Base-by-base conservation (phyloP, 1,140 invertebrate genomes). In the Pseudachorutes palmiensis region DNA sequence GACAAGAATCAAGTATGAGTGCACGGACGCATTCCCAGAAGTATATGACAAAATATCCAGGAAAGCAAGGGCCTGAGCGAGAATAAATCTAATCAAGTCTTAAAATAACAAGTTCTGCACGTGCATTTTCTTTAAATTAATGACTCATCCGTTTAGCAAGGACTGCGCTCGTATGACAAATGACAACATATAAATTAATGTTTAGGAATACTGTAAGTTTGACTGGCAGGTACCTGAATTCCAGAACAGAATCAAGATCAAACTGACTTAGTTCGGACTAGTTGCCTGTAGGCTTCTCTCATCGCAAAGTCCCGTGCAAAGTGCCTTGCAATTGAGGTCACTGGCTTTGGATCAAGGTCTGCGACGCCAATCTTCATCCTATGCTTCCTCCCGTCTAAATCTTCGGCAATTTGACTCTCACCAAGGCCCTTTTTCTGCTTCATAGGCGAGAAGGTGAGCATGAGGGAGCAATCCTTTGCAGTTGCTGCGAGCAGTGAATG, bases 21-120 rank as follows among this genome's bases (percentile, higher is more conserved):
- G 87, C 77, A 78, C 83, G 69, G 81, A 83, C 24, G 89, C 89
- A 0, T 92, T 92, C 76, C 89, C 90, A 0, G 87, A 89, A 75
- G 84, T 92, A 1, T 92, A 91, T 75, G 88, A 88, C 41, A 93
- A 93, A 80, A 84, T 92, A 29, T 88, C 84, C 70, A 82, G 82
- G 68, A 78, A 78, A 73, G 88, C 83, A 30, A 78, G 89, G 59
- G 80, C 78, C 65, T 87, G 76, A 79, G 32, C 16, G 36, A n/a
- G 36, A 41, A 41, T 9, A 41, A 41, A 41, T 41, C 36, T 41
- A 5, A 41, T 41, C 5, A 41, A 31, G 1, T 24, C 29, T 14
- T 32, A 31, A 24, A 41, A 19, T 67, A n/a, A n/a, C n/a, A n/a
- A n/a, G n/a, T n/a, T n/a, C n/a, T n/a, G n/a, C n/a, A n/a, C n/a